Conservation (phyloP, 2,113 vertebrate genomes). For the Clarias magur region DNA sequence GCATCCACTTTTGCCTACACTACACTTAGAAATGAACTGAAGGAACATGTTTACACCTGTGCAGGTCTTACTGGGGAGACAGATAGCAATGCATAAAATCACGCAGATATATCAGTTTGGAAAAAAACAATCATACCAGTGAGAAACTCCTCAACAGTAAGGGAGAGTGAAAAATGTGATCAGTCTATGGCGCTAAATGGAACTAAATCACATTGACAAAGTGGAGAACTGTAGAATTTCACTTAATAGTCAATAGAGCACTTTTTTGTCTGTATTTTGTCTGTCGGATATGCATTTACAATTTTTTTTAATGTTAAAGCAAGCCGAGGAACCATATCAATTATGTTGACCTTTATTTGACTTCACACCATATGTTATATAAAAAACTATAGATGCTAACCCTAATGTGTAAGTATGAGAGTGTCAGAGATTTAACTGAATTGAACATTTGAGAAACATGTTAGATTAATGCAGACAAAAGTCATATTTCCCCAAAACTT, state of each 20-base stretch:
- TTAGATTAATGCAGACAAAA: slow-evolving; percentile 4
- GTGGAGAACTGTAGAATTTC: neutral
- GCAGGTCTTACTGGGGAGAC: no score
- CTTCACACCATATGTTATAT: neutral
- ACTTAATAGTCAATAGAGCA: neutral
- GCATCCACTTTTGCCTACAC: no score
- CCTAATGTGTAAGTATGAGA: neutral
- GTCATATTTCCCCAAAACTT: slow-evolving; percentile 35
- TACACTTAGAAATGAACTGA: no score
- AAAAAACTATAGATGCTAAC: neutral
- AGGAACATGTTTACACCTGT: neutral
- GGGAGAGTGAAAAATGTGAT: neutral
- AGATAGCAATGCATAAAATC: neutral
- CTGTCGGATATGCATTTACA: no score
- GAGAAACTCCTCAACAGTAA: neutral
- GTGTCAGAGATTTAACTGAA: slow-evolving; percentile 13
- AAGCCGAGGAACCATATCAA: neutral
- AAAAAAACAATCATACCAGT: neutral
- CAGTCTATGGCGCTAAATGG: neutral
- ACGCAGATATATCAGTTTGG: neutral
- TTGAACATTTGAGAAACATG: no score
- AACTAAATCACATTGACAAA: no score
- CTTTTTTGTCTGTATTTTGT: neutral
- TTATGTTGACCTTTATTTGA: neutral
- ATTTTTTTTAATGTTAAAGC: neutral